phyloP scores from a whole-genome alignment of 2,797 vertebrate species.

The Melanogrammus aeglefinus region DNA sequence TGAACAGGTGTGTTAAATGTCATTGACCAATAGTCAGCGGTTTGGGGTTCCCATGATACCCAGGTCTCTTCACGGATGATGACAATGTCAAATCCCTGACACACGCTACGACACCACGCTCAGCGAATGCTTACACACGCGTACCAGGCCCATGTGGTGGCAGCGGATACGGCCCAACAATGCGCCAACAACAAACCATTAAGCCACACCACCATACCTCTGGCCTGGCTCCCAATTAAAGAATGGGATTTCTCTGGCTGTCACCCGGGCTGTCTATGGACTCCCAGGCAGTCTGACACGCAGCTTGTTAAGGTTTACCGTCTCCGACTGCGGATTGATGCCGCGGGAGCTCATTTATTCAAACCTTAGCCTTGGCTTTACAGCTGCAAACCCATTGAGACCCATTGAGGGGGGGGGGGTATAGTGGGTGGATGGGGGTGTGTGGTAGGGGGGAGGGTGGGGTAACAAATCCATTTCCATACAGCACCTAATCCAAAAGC shows the following conservation, averaged over 20 bases:
- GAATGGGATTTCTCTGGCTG: constrained; percentile 29
- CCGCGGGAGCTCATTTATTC: constrained; percentile 47
- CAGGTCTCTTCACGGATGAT: background rate
- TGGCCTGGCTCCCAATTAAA: constrained; percentile 10
- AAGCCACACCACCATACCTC: constrained; percentile 6
- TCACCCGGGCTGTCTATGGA: constrained; percentile 46
- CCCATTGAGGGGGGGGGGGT: constrained; percentile 16
- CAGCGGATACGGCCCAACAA: background rate
- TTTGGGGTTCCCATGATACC: background rate
- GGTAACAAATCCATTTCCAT: constrained; percentile 44
- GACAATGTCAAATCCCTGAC: too few species aligned
- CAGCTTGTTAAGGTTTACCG: constrained; percentile 54
- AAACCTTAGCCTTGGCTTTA: constrained; percentile 28
- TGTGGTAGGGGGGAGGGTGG: constrained; percentile 20
- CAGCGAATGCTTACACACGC: background rate
- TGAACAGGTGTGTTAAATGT: background rate
- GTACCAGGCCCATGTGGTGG: background rate
- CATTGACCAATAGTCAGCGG: background rate
- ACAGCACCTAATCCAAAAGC: constrained; percentile 28
- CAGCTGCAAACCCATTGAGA: constrained; percentile 42
- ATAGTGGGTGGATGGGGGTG: too few species aligned
- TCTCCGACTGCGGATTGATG: constrained; percentile 29
- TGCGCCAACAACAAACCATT: constrained; percentile 13
- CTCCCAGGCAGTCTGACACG: constrained; percentile 49
- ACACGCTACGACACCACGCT: too few species aligned